phyloP scores from a whole-genome alignment of 2,888 invertebrate genomes.

The Trichopria drosophilae region DNA sequence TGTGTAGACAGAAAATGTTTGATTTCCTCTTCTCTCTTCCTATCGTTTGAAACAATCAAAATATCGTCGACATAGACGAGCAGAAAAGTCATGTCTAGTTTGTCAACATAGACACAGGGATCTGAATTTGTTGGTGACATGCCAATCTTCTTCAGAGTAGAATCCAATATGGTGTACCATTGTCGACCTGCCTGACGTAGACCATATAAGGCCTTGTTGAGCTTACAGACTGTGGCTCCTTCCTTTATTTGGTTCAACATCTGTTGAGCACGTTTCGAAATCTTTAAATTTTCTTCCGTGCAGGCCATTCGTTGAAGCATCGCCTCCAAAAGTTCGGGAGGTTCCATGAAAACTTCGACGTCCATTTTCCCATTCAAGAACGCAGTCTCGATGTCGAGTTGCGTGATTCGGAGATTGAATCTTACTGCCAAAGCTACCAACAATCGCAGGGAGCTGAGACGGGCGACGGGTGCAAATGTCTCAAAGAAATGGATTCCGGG shows the following conservation, averaged over 20 bases:
- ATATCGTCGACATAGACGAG: slow-evolving; percentile 16
- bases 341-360: slow-evolving; percentile 26
- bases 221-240: slow-evolving; percentile 26
- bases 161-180: slow-evolving; percentile 28
- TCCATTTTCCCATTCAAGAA: slow-evolving; percentile 35
- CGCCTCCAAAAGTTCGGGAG: slow-evolving; percentile 18
- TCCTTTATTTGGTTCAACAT: slow-evolving; percentile 13
- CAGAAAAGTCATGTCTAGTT: not conserved
- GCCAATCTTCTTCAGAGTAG: slow-evolving; percentile 19
- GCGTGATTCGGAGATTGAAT: slow-evolving; percentile 28
- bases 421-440: slow-evolving; percentile 31
- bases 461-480: slow-evolving; percentile 29
- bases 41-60: not conserved
- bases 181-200: slow-evolving; percentile 30
- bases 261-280: slow-evolving; percentile 10
- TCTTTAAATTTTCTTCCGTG: slow-evolving; percentile 2
- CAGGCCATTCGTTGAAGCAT: slow-evolving; percentile 10
- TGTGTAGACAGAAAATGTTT: not conserved
- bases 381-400: slow-evolving; percentile 36
- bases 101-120: slow-evolving; percentile 9
- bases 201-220: slow-evolving; percentile 33
- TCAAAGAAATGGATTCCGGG: slow-evolving; percentile 31
- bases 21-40: not conserved
- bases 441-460: slow-evolving; percentile 26
- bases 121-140: slow-evolving; percentile 22